These are phyloP conservation scores for Synergus itoensis DNA, from an alignment of 2,888 invertebrate species.

Conservation along the genomic window DNA sequence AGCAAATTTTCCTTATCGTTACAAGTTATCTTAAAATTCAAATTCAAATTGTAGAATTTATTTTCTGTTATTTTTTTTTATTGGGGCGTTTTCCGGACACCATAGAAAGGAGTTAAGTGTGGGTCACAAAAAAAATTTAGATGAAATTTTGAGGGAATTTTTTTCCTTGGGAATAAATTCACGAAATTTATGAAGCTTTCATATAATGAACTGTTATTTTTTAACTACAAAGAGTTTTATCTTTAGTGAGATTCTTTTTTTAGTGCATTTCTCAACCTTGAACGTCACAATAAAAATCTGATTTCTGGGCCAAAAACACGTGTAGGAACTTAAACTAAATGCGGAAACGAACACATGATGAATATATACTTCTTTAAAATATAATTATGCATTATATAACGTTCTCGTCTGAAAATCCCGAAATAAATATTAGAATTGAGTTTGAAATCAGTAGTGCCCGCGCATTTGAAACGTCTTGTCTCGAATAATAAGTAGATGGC, in stretches of 20 bases:
- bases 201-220: background rate
- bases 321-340: constrained; percentile 3
- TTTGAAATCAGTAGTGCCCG: constrained; percentile 38
- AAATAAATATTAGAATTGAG: constrained; percentile 49
- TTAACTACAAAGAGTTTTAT: background rate
- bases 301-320: constrained; percentile 9
- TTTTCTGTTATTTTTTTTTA: no score
- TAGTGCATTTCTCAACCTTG: background rate
- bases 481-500: background rate
- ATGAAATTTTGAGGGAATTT: no score
- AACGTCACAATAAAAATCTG: background rate
- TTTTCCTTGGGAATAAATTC: no score
- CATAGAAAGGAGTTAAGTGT: no score
- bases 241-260: background rate
- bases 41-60: background rate
- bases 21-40: background rate
- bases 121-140: no score
- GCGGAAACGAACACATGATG: constrained; percentile 11
- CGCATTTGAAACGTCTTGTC: background rate
- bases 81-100: no score
- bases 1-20: background rate
- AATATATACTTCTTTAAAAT: constrained; percentile 41
- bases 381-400: constrained; percentile 58
- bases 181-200: background rate
- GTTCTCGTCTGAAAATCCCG: constrained; percentile 54